phyloP scores from a whole-genome alignment of 2,888 invertebrate species.

The Machimus atricapillus region DNA sequence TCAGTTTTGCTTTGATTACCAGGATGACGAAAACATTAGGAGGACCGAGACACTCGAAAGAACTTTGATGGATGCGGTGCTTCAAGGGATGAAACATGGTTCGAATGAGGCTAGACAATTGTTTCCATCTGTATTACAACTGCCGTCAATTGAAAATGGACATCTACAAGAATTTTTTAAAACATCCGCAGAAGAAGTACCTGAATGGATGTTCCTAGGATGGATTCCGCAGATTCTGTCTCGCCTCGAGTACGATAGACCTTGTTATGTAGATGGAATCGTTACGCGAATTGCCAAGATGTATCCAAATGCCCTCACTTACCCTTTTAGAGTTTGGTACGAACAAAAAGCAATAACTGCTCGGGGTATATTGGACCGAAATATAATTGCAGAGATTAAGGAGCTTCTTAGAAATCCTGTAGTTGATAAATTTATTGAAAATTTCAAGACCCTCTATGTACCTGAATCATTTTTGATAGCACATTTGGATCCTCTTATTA shows the following conservation, averaged over 20 bases:
- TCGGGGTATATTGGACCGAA: neutral
- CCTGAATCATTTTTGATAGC: slow-evolving; percentile 44
- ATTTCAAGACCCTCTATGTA: slow-evolving; percentile 44
- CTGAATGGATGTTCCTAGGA: slow-evolving; percentile 73
- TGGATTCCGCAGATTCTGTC: slow-evolving; percentile 74
- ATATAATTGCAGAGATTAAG: slow-evolving; percentile 34
- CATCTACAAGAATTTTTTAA: slow-evolving; percentile 40
- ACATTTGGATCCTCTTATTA: slow-evolving; percentile 33
- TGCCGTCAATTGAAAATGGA: slow-evolving; percentile 45
- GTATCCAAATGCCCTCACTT: slow-evolving; percentile 50
- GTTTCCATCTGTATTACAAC: slow-evolving; percentile 70
- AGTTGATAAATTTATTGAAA: slow-evolving; percentile 46
- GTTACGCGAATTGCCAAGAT: slow-evolving; percentile 46
- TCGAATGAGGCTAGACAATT: slow-evolving; percentile 68
- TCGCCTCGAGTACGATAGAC: slow-evolving; percentile 45
- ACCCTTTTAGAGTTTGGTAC: slow-evolving; percentile 50
- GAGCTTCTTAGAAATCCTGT: slow-evolving; percentile 44
- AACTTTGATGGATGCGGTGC: slow-evolving; percentile 60
- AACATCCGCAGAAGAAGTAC: slow-evolving; percentile 58
- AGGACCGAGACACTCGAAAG: slow-evolving; percentile 42
- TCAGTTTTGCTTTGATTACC: slow-evolving; percentile 57
- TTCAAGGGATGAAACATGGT: slow-evolving; percentile 68
- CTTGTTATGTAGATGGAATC: slow-evolving; percentile 50
- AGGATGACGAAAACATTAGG: slow-evolving; percentile 46
- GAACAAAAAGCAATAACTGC: slow-evolving; percentile 14